Percentiles rank a stretch among this genome's conserved stretches.
phyloP scores from a whole-genome alignment of 2,888 invertebrate genomes.

The Brachyopa scutellaris region DNA sequence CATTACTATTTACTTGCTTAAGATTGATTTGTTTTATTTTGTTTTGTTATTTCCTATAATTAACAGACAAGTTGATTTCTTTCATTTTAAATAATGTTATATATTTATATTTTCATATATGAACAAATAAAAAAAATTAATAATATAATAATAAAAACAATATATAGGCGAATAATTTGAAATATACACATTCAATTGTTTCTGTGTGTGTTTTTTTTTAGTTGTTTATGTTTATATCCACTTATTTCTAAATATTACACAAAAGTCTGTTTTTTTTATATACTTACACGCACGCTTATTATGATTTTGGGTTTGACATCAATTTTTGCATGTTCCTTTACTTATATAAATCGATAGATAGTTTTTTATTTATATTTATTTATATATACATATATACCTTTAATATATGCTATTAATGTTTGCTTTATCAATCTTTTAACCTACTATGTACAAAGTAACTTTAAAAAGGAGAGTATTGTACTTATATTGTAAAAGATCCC shows the following conservation, averaged over 20 bases:
- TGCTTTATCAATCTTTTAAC: conserved; percentile 48
- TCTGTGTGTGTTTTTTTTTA: conserved; percentile 13
- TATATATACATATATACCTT: conserved; percentile 56
- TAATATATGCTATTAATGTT: conserved; percentile 48
- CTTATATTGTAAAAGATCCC: conserved; percentile 69
- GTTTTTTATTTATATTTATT: conserved; percentile 37
- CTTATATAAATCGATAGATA: conserved; percentile 54
- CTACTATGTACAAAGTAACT: conserved; percentile 68
- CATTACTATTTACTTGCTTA: conserved; percentile 63
- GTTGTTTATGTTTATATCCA: conserved; percentile 47
- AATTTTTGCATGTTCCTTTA: conserved; percentile 44
- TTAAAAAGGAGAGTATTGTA: conserved; percentile 71
- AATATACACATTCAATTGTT: conserved; percentile 56
- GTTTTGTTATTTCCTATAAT: conserved; percentile 62
- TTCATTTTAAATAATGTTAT: conserved; percentile 49
- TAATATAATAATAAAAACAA: conserved; percentile 68
- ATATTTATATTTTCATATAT: conserved; percentile 52
- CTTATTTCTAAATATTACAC: conserved; percentile 68
- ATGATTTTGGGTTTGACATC: conserved; percentile 56
- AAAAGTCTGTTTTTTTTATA: conserved; percentile 55
- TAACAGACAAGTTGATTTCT: conserved; percentile 68
- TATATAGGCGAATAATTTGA: conserved; percentile 64
- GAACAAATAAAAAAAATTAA: conserved; percentile 65
- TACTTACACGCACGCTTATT: conserved; percentile 54
- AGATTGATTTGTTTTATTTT: conserved; percentile 66